These are phyloP conservation scores for Danio aesculapii DNA, from an alignment of 2,797 vertebrate species.

Conservation along the genomic window DNA sequence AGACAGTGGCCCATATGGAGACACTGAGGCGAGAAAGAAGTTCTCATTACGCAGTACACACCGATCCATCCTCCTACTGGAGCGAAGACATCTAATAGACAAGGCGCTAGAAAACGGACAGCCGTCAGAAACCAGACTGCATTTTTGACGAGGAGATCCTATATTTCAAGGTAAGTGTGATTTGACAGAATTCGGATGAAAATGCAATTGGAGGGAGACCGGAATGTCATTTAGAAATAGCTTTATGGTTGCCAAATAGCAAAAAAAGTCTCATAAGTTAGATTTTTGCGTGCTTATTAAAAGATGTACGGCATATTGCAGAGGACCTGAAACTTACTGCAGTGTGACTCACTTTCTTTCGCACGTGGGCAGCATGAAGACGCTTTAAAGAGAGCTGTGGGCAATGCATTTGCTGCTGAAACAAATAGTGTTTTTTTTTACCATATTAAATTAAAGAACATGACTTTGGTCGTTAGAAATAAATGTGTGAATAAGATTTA, in stretches of 20 bases:
- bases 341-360: constrained; percentile 83
- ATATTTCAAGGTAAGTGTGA: constrained; percentile 45
- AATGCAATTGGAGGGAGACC: background rate
- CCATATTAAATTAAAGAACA: background rate
- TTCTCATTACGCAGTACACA: constrained; percentile 17
- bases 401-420: background rate
- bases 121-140: background rate
- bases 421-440: background rate
- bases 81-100: constrained; percentile 6
- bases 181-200: constrained; percentile 22
- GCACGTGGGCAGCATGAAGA: constrained; percentile 72
- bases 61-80: background rate
- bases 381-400: constrained; percentile 18
- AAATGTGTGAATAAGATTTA: background rate
- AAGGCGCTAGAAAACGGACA: constrained; percentile 30
- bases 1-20: constrained; percentile 39
- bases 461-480: background rate
- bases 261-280: constrained; percentile 5
- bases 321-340: constrained; percentile 78
- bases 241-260: background rate
- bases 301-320: constrained; percentile 58
- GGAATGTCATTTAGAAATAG: background rate
- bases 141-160: constrained; percentile 2
- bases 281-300: constrained; percentile 50
- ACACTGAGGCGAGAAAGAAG: constrained; percentile 31